Base-by-base conservation (phyloP, 2,113 vertebrate species). In the Gambusia affinis region DNA sequence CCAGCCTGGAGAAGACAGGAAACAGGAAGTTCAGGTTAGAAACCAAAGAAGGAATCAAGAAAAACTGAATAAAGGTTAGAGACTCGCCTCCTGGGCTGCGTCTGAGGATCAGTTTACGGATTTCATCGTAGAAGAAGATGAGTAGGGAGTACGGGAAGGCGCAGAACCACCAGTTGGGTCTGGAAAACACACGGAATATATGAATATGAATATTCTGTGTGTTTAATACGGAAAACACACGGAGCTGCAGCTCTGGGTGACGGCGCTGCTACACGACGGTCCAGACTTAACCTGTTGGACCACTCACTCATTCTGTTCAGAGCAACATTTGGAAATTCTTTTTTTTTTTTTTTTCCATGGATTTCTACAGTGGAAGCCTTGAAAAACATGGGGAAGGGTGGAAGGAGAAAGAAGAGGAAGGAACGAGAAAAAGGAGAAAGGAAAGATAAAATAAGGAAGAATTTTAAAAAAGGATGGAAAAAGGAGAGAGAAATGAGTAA, bases 111-210 rank as follows among this genome's bases (percentile, higher is more conserved):
- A 95, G 94, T 73, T 95, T 95, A 84, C 95, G 92, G 86, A 95
- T 94, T 92, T 95, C 95, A 92, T 95, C 95, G 86, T 95, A 95
- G 90, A 95, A 91, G 90, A 95, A 95, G 93, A 95, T 95, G 72
- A 95, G 93, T 73, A 95, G 94, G 78, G 94, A 94, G 86, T 95
- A 95, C 0, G 95, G 95, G 88, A 95, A 94, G 84, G 95, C 95
- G 83, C 95, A 95, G 93, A 95, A 95, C 95, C 95, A 95, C 95
- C 95, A 95, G 90, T 88, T 95, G 76, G 93, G 94, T 88, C 95
- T 95, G 80, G 17, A 89, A 80, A 66, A 28, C 42, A 30, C 35
- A 37, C 35, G 29, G 35, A 66, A 86, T 54, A 83, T 78, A 85
- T 76, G 69, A 64, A 5, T 10, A 0, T 8, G 51, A 42, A 27